Evolutionary conservation across 2,888 invertebrate genomes (phyloP).

Genomic region (Cheilosia pagana): DNA sequence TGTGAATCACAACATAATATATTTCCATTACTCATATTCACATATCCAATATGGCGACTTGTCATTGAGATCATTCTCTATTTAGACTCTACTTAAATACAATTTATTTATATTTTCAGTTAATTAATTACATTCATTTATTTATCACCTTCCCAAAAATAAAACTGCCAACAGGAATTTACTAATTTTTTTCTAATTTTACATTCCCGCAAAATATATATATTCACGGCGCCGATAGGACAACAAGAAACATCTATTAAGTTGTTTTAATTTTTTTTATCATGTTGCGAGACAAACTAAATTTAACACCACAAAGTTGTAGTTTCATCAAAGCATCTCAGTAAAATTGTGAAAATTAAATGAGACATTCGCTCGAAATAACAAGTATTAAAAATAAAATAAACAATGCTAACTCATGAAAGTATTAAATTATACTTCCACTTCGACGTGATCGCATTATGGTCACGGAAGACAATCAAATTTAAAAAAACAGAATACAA

Average conservation of each 20-base stretch:
- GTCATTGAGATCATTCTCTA: slow-evolving; percentile 5
- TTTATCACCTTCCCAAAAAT: background rate
- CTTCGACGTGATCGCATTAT: slow-evolving; percentile 6
- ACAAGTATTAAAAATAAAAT: slow-evolving; percentile 38
- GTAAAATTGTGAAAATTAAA: background rate
- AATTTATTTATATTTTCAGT: slow-evolving; percentile 17
- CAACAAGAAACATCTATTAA: background rate
- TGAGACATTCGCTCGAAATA: slow-evolving; percentile 23
- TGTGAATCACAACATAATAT: too few relatives aligned
- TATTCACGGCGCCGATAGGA: background rate
- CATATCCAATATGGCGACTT: too few relatives aligned
- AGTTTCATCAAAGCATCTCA: background rate
- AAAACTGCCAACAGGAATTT: background rate
- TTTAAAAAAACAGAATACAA: background rate
- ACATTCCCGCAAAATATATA: slow-evolving; percentile 17
- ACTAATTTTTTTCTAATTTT: slow-evolving; percentile 13
- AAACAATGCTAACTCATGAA: slow-evolving; percentile 9
- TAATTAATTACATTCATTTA: slow-evolving; percentile 19
- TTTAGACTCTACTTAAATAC: slow-evolving; percentile 4
- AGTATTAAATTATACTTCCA: slow-evolving; percentile 14
- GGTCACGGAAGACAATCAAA: too few relatives aligned
- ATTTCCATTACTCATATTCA: too few relatives aligned
- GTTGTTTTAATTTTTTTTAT: background rate
- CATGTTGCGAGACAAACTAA: background rate
- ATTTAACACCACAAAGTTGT: slow-evolving; percentile 22